These are phyloP conservation scores for Pelobates fuscus DNA, from an alignment of 2,113 vertebrate genomes.

Conservation along the genomic window DNA sequence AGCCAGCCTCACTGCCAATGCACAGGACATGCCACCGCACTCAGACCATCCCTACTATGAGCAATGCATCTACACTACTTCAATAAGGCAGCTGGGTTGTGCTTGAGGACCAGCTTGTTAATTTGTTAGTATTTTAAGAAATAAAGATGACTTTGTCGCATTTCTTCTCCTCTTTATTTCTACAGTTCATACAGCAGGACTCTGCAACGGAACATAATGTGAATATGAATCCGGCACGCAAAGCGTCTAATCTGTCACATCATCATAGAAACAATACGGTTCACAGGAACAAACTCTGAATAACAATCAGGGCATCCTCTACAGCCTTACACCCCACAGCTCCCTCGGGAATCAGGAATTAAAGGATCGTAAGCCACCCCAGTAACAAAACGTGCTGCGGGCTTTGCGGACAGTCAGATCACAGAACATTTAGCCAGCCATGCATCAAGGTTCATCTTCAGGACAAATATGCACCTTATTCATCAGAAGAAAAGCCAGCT, in stretches of 20 bases:
- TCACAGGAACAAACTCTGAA: slow-evolving; percentile 25
- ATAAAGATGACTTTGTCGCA: no score
- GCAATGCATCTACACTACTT: no score
- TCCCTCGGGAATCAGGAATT: slow-evolving; percentile 16
- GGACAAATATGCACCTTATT: neutral
- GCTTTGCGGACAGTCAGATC: neutral
- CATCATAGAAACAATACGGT: neutral
- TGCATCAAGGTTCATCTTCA: neutral
- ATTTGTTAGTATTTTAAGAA: no score
- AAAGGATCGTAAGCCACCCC: neutral
- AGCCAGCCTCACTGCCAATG: no score
- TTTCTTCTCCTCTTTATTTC: no score
- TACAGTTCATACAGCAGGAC: no score
- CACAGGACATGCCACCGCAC: no score
- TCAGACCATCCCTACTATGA: no score
- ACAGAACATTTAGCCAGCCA: neutral
- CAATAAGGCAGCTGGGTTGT: no score
- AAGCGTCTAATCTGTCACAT: slow-evolving; percentile 16
- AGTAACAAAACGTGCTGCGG: neutral
- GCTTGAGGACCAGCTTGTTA: no score
- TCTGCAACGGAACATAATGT: no score
- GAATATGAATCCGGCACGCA: neutral
- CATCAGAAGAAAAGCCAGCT: neutral
- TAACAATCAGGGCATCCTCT: slow-evolving; percentile 32
- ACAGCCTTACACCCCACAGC: slow-evolving; percentile 21